A percentile compares a stretch with the other conserved stretches of the same genome.
These are phyloP conservation scores for Andrena hattorfiana DNA, from an alignment of 2,888 invertebrate genomes.

Conservation along the genomic window DNA sequence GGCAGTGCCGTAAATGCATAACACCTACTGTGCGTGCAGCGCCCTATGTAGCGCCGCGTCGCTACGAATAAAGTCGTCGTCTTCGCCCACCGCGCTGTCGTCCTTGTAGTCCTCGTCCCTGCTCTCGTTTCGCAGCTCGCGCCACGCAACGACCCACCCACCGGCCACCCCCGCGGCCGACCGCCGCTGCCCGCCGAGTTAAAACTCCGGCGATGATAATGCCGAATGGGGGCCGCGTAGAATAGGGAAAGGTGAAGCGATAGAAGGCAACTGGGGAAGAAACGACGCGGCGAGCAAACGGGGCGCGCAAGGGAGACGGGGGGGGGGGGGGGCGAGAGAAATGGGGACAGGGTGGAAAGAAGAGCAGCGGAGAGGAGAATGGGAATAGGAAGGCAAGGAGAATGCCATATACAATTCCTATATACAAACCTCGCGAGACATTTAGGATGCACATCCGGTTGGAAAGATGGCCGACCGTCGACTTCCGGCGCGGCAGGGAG, in stretches of 20 bases:
- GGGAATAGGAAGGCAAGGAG: slow-evolving; percentile 37
- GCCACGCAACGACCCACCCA: not conserved
- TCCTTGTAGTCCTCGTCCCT: slow-evolving; percentile 10
- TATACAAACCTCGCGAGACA: slow-evolving; percentile 80
- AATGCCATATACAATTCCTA: slow-evolving; percentile 68
- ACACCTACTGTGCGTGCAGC: slow-evolving; percentile 61
- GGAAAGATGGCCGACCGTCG: slow-evolving; percentile 81
- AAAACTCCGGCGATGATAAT: slow-evolving; percentile 50
- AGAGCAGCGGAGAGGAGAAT: slow-evolving; percentile 26
- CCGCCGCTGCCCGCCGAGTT: slow-evolving; percentile 21
- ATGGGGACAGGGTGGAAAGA: slow-evolving; percentile 15
- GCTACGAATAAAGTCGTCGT: slow-evolving; percentile 46
- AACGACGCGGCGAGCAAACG: slow-evolving; percentile 20
- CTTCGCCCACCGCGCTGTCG: not conserved
- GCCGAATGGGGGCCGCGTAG: slow-evolving; percentile 26
- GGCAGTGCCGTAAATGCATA: slow-evolving; percentile 58
- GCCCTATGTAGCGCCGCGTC: slow-evolving; percentile 33
- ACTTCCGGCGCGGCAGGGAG: slow-evolving; percentile 77
- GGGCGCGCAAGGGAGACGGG: not conserved
- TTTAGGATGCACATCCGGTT: slow-evolving; percentile 82
- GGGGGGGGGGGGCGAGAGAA: not conserved
- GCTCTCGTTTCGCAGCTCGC: slow-evolving; percentile 10
- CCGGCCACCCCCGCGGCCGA: not conserved
- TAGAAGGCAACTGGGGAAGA: slow-evolving; percentile 27
- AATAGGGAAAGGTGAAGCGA: slow-evolving; percentile 40